phyloP scores from a whole-genome alignment of 2,888 invertebrate species.

The Chirona hameri region DNA sequence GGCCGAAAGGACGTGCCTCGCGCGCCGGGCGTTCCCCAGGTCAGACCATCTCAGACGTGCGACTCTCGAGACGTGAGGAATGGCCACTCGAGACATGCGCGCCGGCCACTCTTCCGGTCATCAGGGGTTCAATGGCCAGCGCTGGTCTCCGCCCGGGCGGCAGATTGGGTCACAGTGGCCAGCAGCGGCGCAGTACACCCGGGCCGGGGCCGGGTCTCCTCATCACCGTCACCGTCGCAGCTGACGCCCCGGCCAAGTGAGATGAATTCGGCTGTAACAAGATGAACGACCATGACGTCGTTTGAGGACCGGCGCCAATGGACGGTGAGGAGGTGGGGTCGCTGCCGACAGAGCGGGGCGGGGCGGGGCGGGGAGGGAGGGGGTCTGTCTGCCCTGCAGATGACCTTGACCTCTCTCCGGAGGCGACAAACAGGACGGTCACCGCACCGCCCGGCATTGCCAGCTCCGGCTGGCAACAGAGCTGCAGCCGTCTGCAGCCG shows the following conservation, averaged over 20 bases:
- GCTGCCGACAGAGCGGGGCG: background rate
- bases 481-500: background rate
- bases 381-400: background rate
- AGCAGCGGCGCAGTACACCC: too few species aligned
- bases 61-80: too few species aligned
- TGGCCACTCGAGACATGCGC: too few species aligned
- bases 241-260: background rate
- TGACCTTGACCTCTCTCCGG: background rate
- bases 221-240: background rate
- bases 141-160: background rate
- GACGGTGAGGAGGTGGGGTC: background rate
- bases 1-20: too few species aligned
- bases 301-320: background rate
- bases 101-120: background rate
- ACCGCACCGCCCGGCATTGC: background rate
- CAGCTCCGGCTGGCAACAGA: background rate
- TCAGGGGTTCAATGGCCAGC: background rate
- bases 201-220: background rate
- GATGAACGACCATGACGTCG: constrained; percentile 24
- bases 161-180: too few species aligned
- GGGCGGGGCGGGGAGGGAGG: background rate
- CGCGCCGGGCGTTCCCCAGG: too few species aligned
- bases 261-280: background rate
- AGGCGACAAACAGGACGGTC: background rate
- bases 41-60: too few species aligned